phyloP scores from a whole-genome alignment of 1,140 invertebrate genomes.

The Helicoverpa armigera region DNA sequence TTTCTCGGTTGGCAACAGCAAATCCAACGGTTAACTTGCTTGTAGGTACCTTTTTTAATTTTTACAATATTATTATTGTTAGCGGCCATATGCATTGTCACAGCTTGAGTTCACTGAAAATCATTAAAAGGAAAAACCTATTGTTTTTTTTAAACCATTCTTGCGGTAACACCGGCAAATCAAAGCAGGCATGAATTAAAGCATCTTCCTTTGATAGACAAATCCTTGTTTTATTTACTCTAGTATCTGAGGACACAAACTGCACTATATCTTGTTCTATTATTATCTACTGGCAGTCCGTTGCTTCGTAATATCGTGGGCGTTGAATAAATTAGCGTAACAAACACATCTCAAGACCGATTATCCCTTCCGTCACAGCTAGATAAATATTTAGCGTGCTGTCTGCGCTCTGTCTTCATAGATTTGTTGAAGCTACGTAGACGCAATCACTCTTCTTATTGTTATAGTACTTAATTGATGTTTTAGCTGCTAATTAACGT shows the following conservation, averaged over 20 bases:
- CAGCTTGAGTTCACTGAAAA: no score
- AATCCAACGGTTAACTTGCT: no score
- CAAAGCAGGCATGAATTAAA: neutral
- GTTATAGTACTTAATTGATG: neutral
- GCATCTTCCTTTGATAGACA: slow-evolving; percentile 5
- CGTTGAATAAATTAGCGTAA: neutral
- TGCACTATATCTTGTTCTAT: neutral
- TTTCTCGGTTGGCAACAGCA: no score
- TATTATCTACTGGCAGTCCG: neutral
- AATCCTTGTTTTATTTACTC: neutral
- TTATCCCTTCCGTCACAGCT: neutral
- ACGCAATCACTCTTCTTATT: neutral
- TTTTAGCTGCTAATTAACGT: neutral
- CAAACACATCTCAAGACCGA: neutral
- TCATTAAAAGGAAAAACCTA: neutral
- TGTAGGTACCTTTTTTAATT: no score
- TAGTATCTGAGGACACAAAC: neutral
- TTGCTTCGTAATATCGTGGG: neutral
- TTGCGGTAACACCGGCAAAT: neutral
- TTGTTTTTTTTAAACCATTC: slow-evolving; percentile 15
- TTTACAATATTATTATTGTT: no score
- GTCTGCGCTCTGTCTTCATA: neutral
- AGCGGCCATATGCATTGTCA: no score
- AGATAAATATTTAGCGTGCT: neutral
- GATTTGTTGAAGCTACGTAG: neutral